These are phyloP conservation scores for Benthochromis sp. DNA, from an alignment of 2,113 vertebrate species.

Conservation along the genomic window DNA sequence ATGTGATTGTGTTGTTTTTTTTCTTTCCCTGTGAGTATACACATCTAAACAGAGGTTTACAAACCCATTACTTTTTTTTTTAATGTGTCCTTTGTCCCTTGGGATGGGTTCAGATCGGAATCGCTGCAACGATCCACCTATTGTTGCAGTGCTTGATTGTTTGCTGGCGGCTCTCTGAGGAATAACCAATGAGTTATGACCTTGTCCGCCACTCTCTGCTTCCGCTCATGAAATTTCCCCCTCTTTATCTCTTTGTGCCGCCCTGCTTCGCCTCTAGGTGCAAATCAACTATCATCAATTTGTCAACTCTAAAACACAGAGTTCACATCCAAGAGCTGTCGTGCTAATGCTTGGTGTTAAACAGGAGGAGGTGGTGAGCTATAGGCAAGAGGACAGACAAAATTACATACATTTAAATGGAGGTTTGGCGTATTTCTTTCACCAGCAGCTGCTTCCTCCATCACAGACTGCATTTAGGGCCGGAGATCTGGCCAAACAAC, in stretches of 20 bases:
- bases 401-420: slow-evolving; percentile 48
- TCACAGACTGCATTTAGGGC: slow-evolving; percentile 55
- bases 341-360: slow-evolving; percentile 14
- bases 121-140: neutral
- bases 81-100: neutral
- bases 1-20: slow-evolving; percentile 27
- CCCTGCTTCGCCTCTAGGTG: neutral
- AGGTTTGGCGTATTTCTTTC: slow-evolving; percentile 12
- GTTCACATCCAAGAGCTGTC: neutral
- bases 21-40: neutral
- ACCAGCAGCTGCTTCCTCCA: slow-evolving; percentile 29
- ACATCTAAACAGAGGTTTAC: neutral
- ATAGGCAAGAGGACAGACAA: neutral
- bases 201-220: neutral
- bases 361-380: slow-evolving; percentile 6
- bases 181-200: slow-evolving; percentile 12
- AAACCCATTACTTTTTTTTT: neutral
- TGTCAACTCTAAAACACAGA: slow-evolving; percentile 34
- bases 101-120: neutral
- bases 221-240: neutral
- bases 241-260: neutral
- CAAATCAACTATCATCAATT: slow-evolving; percentile 36
- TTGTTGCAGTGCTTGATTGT: neutral
- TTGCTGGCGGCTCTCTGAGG: neutral
- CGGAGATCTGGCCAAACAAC: slow-evolving; percentile 3